A percentile compares a stretch with the other conserved stretches of the same genome.
phyloP scores from a whole-genome alignment of 2,113 vertebrate genomes.

The Bucco capensis region DNA sequence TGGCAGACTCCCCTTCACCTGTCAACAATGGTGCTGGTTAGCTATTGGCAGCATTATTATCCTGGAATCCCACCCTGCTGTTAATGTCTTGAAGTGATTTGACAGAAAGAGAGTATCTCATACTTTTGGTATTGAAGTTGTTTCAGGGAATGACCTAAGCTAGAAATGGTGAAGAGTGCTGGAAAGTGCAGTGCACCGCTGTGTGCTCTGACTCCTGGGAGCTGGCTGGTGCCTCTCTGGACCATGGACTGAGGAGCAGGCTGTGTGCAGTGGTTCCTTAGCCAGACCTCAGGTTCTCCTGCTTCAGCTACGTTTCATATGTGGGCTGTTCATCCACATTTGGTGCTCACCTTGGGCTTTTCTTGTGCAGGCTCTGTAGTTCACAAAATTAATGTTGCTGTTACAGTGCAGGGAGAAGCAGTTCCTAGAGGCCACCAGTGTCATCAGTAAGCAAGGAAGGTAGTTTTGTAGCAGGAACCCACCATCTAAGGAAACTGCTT shows the following conservation, averaged over 20 bases:
- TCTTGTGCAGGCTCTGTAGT: not conserved
- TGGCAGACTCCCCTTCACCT: not conserved
- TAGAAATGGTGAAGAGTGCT: not conserved
- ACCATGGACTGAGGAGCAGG: rapidly evolving
- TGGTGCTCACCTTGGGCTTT: not conserved
- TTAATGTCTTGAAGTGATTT: not conserved
- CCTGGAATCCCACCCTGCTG: not conserved
- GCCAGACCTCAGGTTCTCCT: not conserved
- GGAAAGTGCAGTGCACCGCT: rapidly evolving
- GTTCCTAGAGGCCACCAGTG: not conserved
- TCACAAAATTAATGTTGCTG: too few species aligned
- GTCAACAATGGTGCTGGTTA: rapidly evolving
- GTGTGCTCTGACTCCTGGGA: rapidly evolving
- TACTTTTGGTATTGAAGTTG: not conserved
- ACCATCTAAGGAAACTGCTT: not conserved
- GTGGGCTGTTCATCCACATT: not conserved
- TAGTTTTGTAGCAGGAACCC: not conserved
- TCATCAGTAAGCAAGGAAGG: not conserved
- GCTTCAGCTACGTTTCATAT: rapidly evolving
- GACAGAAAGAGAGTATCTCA: not conserved
- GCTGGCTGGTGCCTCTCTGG: not conserved
- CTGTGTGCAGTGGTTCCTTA: rapidly evolving
- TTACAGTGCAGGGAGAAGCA: not conserved
- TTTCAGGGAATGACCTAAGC: not conserved
- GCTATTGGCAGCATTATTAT: not conserved